Percentiles rank a stretch among this genome's conserved stretches.
These are phyloP conservation scores for Pemphigus obesinymphae DNA, from an alignment of 1,140 invertebrate species.

Conservation along the genomic window DNA sequence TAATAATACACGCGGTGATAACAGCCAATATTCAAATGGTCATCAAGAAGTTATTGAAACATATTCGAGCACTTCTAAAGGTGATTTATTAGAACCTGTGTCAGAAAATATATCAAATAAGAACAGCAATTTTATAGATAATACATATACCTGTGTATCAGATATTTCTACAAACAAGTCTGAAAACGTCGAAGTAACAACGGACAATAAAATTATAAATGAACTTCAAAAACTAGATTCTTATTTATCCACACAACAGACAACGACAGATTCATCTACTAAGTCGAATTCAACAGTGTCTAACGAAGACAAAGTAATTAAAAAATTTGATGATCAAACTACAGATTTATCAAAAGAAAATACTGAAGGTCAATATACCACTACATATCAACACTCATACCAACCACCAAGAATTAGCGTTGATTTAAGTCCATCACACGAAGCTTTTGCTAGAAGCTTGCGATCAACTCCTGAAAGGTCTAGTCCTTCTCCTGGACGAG, in stretches of 20 bases:
- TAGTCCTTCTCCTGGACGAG: constrained; percentile 52
- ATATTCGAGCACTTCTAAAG: background rate
- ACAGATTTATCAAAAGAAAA: constrained; percentile 45
- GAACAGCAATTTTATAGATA: background rate
- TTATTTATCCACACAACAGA: constrained; percentile 46
- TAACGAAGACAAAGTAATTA: constrained; percentile 29
- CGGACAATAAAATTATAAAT: constrained; percentile 48
- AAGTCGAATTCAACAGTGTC: background rate
- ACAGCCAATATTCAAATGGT: background rate
- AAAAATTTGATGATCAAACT: constrained; percentile 33
- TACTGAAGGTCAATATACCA: constrained; percentile 55
- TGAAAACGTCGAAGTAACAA: background rate
- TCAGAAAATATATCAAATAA: background rate
- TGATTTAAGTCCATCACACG: constrained; percentile 63
- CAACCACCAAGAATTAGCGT: constrained; percentile 55
- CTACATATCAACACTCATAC: constrained; percentile 59
- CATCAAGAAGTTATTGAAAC: background rate
- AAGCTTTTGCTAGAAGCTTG: constrained; percentile 65
- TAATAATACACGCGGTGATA: background rate
- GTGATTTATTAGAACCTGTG: background rate
- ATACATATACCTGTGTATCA: background rate
- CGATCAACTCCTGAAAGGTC: constrained; percentile 56
- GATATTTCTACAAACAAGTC: background rate
- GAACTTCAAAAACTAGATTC: constrained; percentile 49
- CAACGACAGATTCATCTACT: background rate